A percentile compares a stretch with the other conserved stretches of the same genome.
Evolutionary conservation across 1,140 invertebrate species (phyloP).

Genomic region (Conopomorpha cramerella): DNA sequence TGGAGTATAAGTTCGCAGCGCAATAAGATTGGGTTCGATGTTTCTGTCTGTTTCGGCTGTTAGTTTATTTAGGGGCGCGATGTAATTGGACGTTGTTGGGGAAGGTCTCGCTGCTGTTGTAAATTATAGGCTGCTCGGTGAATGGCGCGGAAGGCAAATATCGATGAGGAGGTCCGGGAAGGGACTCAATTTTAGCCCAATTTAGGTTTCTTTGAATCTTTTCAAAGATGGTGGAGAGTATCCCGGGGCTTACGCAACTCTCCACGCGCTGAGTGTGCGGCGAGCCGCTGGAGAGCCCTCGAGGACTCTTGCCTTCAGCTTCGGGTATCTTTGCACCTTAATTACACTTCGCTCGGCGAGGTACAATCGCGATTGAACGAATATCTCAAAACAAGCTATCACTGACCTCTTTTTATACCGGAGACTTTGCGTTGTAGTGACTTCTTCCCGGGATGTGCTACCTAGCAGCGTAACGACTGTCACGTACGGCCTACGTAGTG

Average conservation of each 20-base stretch:
- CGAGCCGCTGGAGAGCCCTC: constrained; percentile 39
- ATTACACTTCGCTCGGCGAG: constrained; percentile 45
- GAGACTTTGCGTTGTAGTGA: no score
- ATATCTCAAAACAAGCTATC: constrained; percentile 1
- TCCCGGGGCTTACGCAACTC: constrained; percentile 46
- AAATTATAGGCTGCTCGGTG: no score
- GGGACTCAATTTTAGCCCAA: constrained; percentile 28
- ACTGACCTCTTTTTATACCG: no score
- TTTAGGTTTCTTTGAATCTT: constrained; percentile 46
- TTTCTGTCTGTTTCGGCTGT: constrained; percentile 22
- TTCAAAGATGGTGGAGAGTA: constrained; percentile 35
- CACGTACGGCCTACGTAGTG: no score
- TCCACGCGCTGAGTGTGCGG: constrained; percentile 46
- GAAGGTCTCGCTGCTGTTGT: constrained; percentile 2
- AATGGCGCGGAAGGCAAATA: no score
- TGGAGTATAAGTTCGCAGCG: constrained; percentile 25
- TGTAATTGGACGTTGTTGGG: constrained; percentile 1
- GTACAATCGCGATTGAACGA: constrained; percentile 36
- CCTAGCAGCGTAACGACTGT: no score
- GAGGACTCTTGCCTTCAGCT: constrained; percentile 37
- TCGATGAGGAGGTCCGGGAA: no score
- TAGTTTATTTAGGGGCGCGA: constrained; percentile 19
- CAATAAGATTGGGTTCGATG: constrained; percentile 34
- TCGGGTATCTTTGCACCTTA: constrained; percentile 58
- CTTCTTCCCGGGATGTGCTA: no score